A percentile compares a stretch with the other conserved stretches of the same genome.
Conservation (phyloP, 2,888 invertebrate species). For the Himalopsyche japonica region DNA sequence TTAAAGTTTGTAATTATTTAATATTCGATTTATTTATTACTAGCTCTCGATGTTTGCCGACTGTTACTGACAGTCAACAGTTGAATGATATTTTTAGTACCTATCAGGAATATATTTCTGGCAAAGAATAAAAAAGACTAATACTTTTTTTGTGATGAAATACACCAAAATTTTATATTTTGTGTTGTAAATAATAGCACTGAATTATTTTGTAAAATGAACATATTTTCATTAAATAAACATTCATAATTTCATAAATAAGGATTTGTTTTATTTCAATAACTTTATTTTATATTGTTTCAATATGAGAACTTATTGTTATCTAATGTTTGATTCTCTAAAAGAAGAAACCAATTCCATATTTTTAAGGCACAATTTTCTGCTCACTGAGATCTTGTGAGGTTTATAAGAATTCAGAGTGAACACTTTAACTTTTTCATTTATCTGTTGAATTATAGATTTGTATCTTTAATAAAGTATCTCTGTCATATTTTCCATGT, state of each 20-base stretch:
- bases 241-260: conserved; percentile 1
- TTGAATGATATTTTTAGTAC: background rate
- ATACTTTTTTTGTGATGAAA: background rate
- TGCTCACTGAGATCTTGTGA: too few species aligned
- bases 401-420: too few species aligned
- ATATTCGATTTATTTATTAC: background rate
- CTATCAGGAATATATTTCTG: background rate
- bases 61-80: background rate
- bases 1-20: background rate
- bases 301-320: too few species aligned
- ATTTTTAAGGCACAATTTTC: too few species aligned
- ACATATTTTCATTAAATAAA: conserved; percentile 1
- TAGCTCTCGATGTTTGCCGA: background rate
- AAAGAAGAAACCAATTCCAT: too few species aligned
- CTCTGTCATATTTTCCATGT: too few species aligned
- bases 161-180: background rate
- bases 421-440: too few species aligned
- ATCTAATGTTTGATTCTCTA: too few species aligned
- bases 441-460: too few species aligned
- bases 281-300: background rate
- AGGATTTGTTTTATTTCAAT: background rate
- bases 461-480: too few species aligned
- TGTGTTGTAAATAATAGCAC: background rate
- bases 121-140: background rate
- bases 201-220: background rate